Conservation (phyloP, 2,797 vertebrate genomes). For the Urophycis tenuis region DNA sequence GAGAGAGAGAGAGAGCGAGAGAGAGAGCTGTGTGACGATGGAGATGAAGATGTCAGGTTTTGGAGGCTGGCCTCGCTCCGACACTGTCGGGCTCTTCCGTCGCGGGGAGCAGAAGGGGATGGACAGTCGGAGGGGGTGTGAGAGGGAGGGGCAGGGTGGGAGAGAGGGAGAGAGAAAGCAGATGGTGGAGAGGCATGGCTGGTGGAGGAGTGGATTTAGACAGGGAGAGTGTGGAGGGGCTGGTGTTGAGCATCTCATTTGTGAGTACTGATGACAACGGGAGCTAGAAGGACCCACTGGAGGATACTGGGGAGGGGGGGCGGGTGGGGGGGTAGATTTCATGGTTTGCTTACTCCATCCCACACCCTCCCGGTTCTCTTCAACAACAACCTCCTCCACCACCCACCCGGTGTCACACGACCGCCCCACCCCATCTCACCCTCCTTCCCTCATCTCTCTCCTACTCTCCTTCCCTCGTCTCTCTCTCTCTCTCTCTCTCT, state of each 20-base stretch:
- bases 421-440: background rate
- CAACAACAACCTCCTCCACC: conserved; percentile 10
- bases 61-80: conserved; percentile 20
- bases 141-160: conserved; percentile 4
- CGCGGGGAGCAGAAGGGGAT: conserved; percentile 23
- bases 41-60: conserved; percentile 32
- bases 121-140: conserved; percentile 20
- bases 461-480: conserved; percentile 20
- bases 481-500: background rate
- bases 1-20: too few species aligned
- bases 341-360: background rate
- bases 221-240: conserved; percentile 10
- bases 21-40: background rate
- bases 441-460: conserved; percentile 19
- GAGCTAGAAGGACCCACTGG: conserved; percentile 14
- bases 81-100: conserved; percentile 34
- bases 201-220: background rate
- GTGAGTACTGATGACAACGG: conserved; percentile 25
- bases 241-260: conserved; percentile 29
- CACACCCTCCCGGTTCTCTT: background rate
- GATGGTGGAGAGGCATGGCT: background rate
- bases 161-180: conserved; percentile 12
- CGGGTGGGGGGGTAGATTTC: background rate
- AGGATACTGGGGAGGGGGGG: background rate
- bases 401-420: conserved; percentile 9